These are phyloP conservation scores for Metaphire vulgaris DNA, from an alignment of 1,140 invertebrate species.

Conservation along the genomic window DNA sequence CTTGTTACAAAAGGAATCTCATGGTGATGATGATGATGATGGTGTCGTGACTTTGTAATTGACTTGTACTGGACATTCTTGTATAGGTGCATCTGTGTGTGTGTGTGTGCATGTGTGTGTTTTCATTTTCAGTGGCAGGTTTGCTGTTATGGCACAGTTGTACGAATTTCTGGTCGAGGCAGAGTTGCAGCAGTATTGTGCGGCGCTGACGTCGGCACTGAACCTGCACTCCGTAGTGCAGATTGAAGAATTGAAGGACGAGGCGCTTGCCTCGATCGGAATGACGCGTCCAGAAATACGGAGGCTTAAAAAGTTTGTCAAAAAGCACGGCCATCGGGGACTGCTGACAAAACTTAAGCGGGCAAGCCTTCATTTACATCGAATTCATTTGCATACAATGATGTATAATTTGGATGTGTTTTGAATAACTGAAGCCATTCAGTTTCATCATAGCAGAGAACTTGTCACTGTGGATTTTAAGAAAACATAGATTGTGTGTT, in stretches of 20 bases:
- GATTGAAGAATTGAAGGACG: conserved; percentile 90
- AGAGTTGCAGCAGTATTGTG: conserved; percentile 83
- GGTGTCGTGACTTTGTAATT: too few species aligned
- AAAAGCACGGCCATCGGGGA: conserved; percentile 79
- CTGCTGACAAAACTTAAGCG: conserved; percentile 85
- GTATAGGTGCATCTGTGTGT: too few species aligned
- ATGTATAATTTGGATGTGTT: too few species aligned
- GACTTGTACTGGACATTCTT: too few species aligned
- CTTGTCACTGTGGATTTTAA: too few species aligned
- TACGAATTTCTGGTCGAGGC: conserved; percentile 86
- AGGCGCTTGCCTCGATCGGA: conserved; percentile 81
- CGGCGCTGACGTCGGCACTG: conserved; percentile 60
- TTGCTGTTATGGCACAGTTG: conserved; percentile 46
- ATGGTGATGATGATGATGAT: too few species aligned
- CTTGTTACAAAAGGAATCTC: too few species aligned
- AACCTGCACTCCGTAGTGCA: conserved; percentile 68
- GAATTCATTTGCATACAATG: too few species aligned
- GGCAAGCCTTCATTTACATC: conserved; percentile 36
- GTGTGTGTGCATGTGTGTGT: not conserved
- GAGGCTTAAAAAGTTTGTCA: conserved; percentile 85
- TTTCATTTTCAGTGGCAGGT: not conserved
- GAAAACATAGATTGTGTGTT: too few species aligned
- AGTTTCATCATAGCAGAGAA: too few species aligned
- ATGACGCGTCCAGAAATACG: conserved; percentile 93
- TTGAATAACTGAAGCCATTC: too few species aligned